Evolutionary conservation across 2,888 invertebrate genomes (phyloP).

Genomic region (Trichopria drosophilae): DNA sequence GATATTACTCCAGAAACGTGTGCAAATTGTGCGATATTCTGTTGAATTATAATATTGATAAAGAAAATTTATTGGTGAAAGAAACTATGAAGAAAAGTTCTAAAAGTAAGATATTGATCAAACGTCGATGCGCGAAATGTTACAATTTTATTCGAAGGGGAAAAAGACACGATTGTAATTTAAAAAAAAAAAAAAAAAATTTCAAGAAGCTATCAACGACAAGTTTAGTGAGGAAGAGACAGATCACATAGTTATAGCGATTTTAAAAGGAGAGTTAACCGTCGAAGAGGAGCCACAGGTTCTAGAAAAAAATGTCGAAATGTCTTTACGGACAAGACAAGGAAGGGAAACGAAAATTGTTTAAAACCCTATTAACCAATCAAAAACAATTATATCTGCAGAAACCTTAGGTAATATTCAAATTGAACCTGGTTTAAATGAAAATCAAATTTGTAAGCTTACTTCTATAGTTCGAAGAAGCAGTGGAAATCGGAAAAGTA

Average conservation of each 20-base stretch:
- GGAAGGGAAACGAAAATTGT: background rate
- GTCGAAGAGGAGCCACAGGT: too few species aligned
- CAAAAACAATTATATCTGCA: slow-evolving; percentile 2
- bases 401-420: slow-evolving; percentile 4
- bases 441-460: background rate
- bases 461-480: background rate
- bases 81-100: background rate
- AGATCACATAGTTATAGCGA: background rate
- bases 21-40: too few species aligned
- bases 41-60: too few species aligned
- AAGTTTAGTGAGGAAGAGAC: too few species aligned
- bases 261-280: background rate
- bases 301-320: too few species aligned
- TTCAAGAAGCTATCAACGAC: too few species aligned
- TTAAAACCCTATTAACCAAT: background rate
- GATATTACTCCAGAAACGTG: too few species aligned
- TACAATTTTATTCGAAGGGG: background rate
- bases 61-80: too few species aligned
- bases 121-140: too few species aligned
- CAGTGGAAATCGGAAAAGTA: slow-evolving; percentile 4
- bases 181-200: background rate
- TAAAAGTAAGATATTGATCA: too few species aligned
- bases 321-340: too few species aligned
- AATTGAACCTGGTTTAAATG: too few species aligned
- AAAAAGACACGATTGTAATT: background rate